phyloP scores from a whole-genome alignment of 2,113 vertebrate species.

The Amblyornis subalaris region DNA sequence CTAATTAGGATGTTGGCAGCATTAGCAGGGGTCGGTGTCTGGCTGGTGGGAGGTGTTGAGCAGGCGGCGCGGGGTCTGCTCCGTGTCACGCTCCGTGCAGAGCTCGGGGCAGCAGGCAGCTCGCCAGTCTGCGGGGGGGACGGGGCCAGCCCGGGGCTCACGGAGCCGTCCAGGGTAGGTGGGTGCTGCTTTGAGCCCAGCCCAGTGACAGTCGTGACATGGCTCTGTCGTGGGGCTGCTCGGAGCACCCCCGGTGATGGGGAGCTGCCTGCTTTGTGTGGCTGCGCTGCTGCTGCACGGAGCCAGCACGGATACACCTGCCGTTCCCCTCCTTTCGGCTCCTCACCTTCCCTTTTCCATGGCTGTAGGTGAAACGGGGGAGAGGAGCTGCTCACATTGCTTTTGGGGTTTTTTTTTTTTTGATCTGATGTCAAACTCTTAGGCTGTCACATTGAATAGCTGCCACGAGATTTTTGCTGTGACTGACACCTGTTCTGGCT shows the following conservation, averaged over 20 bases:
- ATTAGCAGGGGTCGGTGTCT: not conserved
- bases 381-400: not conserved
- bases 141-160: not conserved
- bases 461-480: slow-evolving; percentile 2
- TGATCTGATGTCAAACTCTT: not conserved
- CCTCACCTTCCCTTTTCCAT: not conserved
- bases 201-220: accelerated
- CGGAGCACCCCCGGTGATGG: not conserved
- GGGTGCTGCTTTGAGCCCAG: not conserved
- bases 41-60: not conserved
- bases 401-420: not conserved
- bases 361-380: not conserved
- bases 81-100: accelerated
- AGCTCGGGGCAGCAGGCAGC: not conserved
- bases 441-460: not conserved
- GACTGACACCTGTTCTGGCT: slow-evolving; percentile 51
- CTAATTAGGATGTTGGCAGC: slow-evolving; percentile 44
- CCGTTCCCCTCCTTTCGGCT: not conserved
- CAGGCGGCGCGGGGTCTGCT: not conserved
- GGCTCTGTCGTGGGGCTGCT: not conserved
- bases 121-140: accelerated
- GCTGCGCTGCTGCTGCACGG: not conserved
- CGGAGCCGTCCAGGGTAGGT: not conserved
- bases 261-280: not conserved
- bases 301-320: not conserved